Base-by-base conservation (phyloP, 2,888 invertebrate genomes). In the Drosophila stalkeri region DNA sequence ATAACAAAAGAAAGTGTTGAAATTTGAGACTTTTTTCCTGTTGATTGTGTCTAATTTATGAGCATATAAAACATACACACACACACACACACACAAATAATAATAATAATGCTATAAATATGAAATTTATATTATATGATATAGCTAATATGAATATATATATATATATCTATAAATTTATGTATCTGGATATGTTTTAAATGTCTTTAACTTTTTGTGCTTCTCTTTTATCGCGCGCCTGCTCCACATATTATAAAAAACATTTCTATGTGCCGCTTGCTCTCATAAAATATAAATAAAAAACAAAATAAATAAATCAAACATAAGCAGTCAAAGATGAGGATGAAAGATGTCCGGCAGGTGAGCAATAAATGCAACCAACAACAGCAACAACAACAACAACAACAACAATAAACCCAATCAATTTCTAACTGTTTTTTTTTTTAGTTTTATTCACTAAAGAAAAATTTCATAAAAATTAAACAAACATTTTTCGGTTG, bases 341-440 rank as follows among this genome's bases (percentile, higher is more conserved):
- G 91, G 95, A 95, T 93, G 95, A 95, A 92, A 93, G 95, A 93
- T 94, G 94, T 91, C 95, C 95, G 90, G 95, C 95, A 95, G 95
- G 95, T 95, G 95, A 92, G 92, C 85, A 91, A 87, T 75, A 64
- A 79, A 80, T 66, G 84, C 79, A 82, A 86, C 60, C 74, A 75
- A 80, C 67, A 72, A 70, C 31, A 71, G 64, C 54, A 78, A 75
- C 47, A 33, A 64, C 57, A 61, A 55, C 55, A 61, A 37, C 33
- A 52, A 35, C 37, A 39, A n/a, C n/a, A 37, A 14, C 0, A 12
- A 39, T 31, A 63, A 63, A 56, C 33, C n/a, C 14, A 18, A 41
- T 47, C 51, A 59, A 66, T 52, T 65, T 61, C 62, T 55, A 69
- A 72, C 68, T 64, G 35, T 70, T 75, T 83, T 55, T 74, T 55